Percentiles rank a stretch among this genome's conserved stretches.
phyloP scores from a whole-genome alignment of 1,140 invertebrate species.

The Vanessa tameamea region DNA sequence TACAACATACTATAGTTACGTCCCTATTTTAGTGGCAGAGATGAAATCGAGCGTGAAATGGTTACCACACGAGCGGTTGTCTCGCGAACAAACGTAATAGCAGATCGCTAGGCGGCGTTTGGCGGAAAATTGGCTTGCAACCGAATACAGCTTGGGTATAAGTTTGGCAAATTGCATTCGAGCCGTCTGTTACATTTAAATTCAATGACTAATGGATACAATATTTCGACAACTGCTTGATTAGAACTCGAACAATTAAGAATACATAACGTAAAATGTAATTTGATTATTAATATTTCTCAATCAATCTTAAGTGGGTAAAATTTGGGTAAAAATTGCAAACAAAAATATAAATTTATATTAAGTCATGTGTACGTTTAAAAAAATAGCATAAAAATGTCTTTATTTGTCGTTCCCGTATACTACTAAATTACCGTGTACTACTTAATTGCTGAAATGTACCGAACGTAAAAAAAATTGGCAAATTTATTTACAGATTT shows the following conservation, averaged over 20 bases:
- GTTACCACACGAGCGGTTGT: conserved; percentile 71
- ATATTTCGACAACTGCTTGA: not conserved
- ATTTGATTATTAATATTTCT: no score
- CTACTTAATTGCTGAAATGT: no score
- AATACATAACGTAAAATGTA: not conserved
- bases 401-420: no score
- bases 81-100: conserved; percentile 75
- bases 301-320: no score
- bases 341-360: no score
- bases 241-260: not conserved
- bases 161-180: conserved; percentile 39
- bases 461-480: no score
- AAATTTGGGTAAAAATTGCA: no score
- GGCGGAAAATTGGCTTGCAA: conserved; percentile 72
- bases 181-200: conserved; percentile 20
- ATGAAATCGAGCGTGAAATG: conserved; percentile 77
- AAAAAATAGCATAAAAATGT: no score
- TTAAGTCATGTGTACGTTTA: no score
- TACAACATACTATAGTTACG: conserved; percentile 48
- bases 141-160: conserved; percentile 41
- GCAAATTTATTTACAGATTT: no score
- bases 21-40: conserved; percentile 62
- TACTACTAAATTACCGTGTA: no score
- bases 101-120: conserved; percentile 63
- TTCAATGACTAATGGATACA: conserved; percentile 23